phyloP scores from a whole-genome alignment of 1,140 invertebrate genomes.

The Zophobas morio region DNA sequence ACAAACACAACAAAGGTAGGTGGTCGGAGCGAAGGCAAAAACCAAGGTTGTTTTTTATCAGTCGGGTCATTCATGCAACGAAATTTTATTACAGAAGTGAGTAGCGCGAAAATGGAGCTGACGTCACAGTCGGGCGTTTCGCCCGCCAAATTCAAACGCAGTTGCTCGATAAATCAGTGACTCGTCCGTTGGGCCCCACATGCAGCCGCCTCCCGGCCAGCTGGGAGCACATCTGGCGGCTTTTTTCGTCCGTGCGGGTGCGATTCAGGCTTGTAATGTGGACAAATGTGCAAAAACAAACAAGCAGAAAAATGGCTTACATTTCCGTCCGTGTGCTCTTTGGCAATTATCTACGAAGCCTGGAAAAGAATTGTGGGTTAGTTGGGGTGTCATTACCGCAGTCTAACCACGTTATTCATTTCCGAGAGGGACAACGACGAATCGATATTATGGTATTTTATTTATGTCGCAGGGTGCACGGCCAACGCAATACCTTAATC shows the following conservation, averaged over 20 bases:
- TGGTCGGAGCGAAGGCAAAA: too few species aligned
- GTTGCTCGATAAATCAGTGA: too few species aligned
- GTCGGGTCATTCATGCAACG: too few species aligned
- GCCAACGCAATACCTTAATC: constrained; percentile 30
- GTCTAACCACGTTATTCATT: constrained; percentile 31
- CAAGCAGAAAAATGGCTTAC: background rate
- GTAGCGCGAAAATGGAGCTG: background rate
- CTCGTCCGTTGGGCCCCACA: constrained; percentile 17
- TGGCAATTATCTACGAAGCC: background rate
- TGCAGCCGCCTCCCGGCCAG: background rate
- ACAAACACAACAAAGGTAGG: too few species aligned
- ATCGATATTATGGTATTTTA: constrained; percentile 30
- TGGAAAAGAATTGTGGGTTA: background rate
- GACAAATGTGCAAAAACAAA: background rate
- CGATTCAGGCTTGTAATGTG: background rate
- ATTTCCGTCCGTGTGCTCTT: background rate
- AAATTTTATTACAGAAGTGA: too few species aligned
- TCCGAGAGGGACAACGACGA: background rate
- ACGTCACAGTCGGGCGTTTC: background rate
- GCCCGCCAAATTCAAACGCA: background rate
- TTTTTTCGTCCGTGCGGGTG: background rate
- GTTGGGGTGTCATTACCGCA: constrained; percentile 4
- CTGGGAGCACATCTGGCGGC: background rate
- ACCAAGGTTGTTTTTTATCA: too few species aligned
- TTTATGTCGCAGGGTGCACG: constrained; percentile 4